phyloP scores from a whole-genome alignment of 2,888 invertebrate genomes.

The Acrobasis consociella region DNA sequence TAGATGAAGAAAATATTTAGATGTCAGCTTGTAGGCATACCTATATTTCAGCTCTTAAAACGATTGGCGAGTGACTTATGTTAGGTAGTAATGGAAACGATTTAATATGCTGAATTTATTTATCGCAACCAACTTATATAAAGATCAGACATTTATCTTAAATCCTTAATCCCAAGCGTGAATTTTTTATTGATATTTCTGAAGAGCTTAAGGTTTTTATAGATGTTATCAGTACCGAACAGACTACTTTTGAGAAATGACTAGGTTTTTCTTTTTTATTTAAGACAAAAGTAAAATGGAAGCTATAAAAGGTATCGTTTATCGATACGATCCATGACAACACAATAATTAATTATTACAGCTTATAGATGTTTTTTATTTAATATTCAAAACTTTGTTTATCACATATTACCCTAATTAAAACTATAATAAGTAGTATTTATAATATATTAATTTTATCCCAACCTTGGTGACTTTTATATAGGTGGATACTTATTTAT shows the following conservation, averaged over 20 bases:
- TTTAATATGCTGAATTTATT: conserved; percentile 11
- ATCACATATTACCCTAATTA: too few species aligned
- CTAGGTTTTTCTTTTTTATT: not conserved
- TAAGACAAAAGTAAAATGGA: not conserved
- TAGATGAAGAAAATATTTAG: too few species aligned
- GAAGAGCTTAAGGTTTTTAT: not conserved
- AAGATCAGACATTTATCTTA: conserved; percentile 17
- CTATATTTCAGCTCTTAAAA: not conserved
- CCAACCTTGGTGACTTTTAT: too few species aligned
- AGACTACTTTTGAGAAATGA: not conserved
- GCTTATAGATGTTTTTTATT: too few species aligned
- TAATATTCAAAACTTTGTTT: too few species aligned
- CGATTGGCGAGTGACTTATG: not conserved
- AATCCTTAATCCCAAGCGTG: not conserved
- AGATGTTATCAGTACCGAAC: not conserved
- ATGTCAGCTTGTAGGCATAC: not conserved
- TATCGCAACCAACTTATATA: conserved; percentile 18
- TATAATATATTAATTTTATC: too few species aligned
- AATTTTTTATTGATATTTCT: not conserved
- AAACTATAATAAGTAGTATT: too few species aligned
- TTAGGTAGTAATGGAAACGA: not conserved
- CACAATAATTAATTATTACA: too few species aligned
- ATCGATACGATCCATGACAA: too few species aligned
- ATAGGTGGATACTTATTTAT: too few species aligned
- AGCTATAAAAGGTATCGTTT: conserved; percentile 1